Evolutionary conservation across 2,888 invertebrate species (phyloP).

Genomic region (Netelia melanura): DNA sequence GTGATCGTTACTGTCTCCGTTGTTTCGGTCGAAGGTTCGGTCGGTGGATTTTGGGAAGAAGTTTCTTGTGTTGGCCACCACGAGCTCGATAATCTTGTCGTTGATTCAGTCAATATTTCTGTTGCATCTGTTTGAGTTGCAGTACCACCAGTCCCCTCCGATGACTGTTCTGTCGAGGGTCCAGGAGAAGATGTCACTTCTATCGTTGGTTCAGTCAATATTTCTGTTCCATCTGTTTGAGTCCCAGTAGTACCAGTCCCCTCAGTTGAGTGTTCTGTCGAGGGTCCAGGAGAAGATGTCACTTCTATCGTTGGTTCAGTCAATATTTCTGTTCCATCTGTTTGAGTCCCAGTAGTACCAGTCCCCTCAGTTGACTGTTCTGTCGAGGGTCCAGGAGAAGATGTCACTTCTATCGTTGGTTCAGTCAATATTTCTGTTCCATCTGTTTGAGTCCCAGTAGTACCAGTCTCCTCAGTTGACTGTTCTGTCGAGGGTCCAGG

Average conservation of each 20-base stretch:
- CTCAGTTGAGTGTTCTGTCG: not conserved
- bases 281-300: no score
- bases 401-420: not conserved
- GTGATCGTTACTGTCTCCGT: not conserved
- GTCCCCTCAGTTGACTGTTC: not conserved
- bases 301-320: no score
- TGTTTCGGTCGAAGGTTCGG: not conserved
- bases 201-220: no score
- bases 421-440: not conserved
- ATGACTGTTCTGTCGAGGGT: not conserved
- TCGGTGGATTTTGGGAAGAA: not conserved
- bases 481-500: not conserved
- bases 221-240: no score
- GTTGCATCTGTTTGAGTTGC: not conserved
- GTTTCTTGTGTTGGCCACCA: not conserved
- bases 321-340: not conserved
- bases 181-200: no score
- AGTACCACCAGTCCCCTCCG: not conserved
- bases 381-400: not conserved
- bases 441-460: conserved; percentile 7
- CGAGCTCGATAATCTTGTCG: not conserved
- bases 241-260: not conserved
- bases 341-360: not conserved
- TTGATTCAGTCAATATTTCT: not conserved
- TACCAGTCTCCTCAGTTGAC: no score